A percentile compares a stretch with the other conserved stretches of the same genome.
Evolutionary conservation across 2,797 vertebrate species (phyloP).

Genomic region (Danio albolineatus): DNA sequence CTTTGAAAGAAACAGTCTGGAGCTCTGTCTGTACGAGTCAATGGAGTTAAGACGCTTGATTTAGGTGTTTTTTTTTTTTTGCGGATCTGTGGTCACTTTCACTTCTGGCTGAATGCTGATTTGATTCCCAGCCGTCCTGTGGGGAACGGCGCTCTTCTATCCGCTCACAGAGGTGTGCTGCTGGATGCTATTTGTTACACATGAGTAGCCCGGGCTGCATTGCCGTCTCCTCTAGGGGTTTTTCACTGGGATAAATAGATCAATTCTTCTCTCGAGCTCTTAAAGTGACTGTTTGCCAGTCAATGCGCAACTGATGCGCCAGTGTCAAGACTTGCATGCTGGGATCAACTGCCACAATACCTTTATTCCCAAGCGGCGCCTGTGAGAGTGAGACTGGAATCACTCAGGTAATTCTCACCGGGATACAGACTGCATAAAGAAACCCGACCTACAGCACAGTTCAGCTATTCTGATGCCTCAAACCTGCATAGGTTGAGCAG

Average conservation of each 20-base stretch:
- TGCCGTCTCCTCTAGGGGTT: constrained; percentile 31
- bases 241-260: constrained; percentile 49
- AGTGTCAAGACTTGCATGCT: constrained; percentile 19
- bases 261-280: constrained; percentile 47
- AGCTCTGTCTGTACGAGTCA: not conserved
- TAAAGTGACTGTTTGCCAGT: constrained; percentile 48
- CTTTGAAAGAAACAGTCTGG: not conserved
- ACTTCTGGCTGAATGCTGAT: constrained; percentile 32
- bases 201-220: constrained; percentile 34
- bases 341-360: constrained; percentile 26
- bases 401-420: not conserved
- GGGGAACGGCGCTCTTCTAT: constrained; percentile 26
- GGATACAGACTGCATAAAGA: not conserved
- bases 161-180: constrained; percentile 19
- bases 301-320: constrained; percentile 20
- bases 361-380: constrained; percentile 7
- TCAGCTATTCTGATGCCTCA: not conserved
- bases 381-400: constrained; percentile 5
- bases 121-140: constrained; percentile 9
- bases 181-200: constrained; percentile 54
- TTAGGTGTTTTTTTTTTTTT: not conserved
- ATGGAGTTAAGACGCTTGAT: not conserved
- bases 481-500: not conserved
- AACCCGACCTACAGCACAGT: not conserved
- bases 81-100: constrained; percentile 16